Evolutionary conservation across 1,140 invertebrate genomes (phyloP).

Genomic region (Drosophila pseudoobscura): DNA sequence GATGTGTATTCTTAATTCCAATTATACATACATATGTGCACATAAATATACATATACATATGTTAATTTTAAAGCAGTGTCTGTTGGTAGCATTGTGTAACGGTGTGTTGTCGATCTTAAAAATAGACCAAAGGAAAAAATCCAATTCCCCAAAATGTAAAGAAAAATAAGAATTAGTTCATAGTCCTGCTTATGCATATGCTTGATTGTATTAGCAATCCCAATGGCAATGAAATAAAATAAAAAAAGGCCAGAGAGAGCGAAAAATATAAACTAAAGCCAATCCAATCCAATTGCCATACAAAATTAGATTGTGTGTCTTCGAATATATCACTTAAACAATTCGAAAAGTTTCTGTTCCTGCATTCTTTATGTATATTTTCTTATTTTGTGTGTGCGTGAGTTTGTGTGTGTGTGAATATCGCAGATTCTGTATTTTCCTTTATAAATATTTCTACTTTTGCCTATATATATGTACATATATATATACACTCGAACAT

Average conservation of each 20-base stretch:
- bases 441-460: too few relatives aligned
- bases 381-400: conserved; percentile 6
- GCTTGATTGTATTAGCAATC: not conserved
- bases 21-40: not conserved
- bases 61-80: conserved; percentile 9
- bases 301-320: conserved; percentile 9
- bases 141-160: conserved; percentile 5
- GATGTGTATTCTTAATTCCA: too few relatives aligned
- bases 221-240: not conserved
- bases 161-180: conserved; percentile 9
- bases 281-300: conserved; percentile 11
- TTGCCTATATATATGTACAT: conserved; percentile 9
- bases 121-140: conserved; percentile 51
- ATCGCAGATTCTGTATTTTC: not conserved
- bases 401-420: not conserved
- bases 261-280: conserved; percentile 1
- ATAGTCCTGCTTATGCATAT: conserved; percentile 3
- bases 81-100: conserved; percentile 60
- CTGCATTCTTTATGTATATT: conserved; percentile 12
- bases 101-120: conserved; percentile 33
- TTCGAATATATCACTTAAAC: conserved; percentile 13
- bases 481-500: not conserved
- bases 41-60: not conserved
- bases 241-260: not conserved
- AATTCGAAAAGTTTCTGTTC: conserved; percentile 9